Conservation (phyloP, 2,113 vertebrate genomes). For the Halcyon malimbica region DNA sequence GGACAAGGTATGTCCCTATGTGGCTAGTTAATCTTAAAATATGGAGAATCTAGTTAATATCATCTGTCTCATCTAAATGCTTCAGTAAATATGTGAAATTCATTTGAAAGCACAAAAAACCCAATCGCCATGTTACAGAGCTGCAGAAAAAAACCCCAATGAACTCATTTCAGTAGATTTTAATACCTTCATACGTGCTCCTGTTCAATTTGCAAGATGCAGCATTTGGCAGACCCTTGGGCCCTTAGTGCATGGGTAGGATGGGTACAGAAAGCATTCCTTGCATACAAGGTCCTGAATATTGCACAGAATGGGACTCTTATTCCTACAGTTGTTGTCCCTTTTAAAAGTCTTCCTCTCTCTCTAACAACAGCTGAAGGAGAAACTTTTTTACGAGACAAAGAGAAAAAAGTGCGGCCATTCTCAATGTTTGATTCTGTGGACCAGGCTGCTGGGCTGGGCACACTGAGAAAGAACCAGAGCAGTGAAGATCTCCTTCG, state of each 20-base stretch:
- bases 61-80: background rate
- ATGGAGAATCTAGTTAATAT: background rate
- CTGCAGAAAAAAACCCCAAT: background rate
- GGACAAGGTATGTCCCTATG: slow-evolving; percentile 77
- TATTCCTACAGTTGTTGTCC: background rate
- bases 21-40: background rate
- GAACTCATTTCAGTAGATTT: background rate
- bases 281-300: background rate
- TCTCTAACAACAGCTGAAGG: slow-evolving; percentile 62
- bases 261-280: background rate
- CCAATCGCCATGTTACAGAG: background rate
- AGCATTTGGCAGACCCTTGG: background rate
- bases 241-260: background rate
- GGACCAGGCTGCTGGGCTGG: slow-evolving; percentile 75
- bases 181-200: background rate
- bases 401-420: slow-evolving; percentile 89
- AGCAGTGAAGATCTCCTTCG: slow-evolving; percentile 93
- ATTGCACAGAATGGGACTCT: background rate
- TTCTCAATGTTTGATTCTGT: slow-evolving; percentile 93
- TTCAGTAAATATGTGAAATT: background rate
- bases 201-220: background rate
- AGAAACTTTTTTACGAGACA: slow-evolving; percentile 80
- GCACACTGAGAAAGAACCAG: slow-evolving; percentile 90
- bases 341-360: background rate
- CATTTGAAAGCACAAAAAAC: background rate